Conservation (phyloP, 1,140 invertebrate genomes). For the Zaprionus africanus region DNA sequence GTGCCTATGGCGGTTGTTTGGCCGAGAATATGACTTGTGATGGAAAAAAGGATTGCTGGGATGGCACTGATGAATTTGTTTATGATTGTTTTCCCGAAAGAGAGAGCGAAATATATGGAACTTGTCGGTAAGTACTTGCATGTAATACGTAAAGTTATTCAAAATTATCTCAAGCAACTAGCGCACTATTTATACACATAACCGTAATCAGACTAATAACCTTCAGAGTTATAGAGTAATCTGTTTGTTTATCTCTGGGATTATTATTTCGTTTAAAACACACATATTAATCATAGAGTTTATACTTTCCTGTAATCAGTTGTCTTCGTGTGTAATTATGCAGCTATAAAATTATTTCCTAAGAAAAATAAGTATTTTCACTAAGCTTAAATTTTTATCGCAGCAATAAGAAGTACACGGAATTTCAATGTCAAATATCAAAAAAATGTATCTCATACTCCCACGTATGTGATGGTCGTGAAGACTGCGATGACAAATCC, state of each 20-base stretch:
- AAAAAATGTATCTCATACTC: constrained; percentile 39
- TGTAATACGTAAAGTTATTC: too few relatives aligned
- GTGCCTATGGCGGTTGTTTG: constrained; percentile 87
- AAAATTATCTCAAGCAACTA: too few relatives aligned
- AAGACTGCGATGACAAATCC: constrained; percentile 86
- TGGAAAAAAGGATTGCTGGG: constrained; percentile 77
- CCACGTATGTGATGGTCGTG: constrained; percentile 77
- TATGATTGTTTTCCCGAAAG: not conserved
- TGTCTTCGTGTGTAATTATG: too few relatives aligned
- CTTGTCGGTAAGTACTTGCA: constrained; percentile 17
- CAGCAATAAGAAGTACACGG: not conserved
- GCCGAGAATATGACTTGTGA: constrained; percentile 86
- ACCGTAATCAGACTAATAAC: too few relatives aligned
- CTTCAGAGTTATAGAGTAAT: too few relatives aligned
- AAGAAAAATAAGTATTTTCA: too few relatives aligned
- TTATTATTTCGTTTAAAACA: too few relatives aligned
- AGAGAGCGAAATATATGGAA: constrained; percentile 68
- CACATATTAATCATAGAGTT: too few relatives aligned
- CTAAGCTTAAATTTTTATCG: not conserved
- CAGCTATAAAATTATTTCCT: too few relatives aligned
- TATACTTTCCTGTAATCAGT: too few relatives aligned
- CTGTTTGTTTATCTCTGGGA: too few relatives aligned
- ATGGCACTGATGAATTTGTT: constrained; percentile 87
- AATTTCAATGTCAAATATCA: constrained; percentile 20
- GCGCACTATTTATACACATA: too few relatives aligned